phyloP scores from a whole-genome alignment of 2,113 vertebrate genomes.

The Ophthalmolycus amberensis region DNA sequence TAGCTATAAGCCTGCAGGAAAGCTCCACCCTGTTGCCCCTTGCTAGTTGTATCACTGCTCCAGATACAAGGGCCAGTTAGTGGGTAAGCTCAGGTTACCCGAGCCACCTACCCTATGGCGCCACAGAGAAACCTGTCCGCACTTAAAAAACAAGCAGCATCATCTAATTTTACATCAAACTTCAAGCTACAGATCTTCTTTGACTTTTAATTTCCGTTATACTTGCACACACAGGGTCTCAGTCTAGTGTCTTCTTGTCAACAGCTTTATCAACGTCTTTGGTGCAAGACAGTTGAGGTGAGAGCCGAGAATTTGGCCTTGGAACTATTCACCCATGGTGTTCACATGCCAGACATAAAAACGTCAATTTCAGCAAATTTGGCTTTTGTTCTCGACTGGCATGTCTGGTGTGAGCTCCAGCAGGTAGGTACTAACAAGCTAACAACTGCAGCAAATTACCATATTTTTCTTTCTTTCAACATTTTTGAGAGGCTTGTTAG shows the following conservation, averaged over 20 bases:
- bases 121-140: conserved; percentile 68
- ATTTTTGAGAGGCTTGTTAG: conserved; percentile 67
- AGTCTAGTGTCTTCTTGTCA: conserved; percentile 30
- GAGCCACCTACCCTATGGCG: conserved; percentile 53
- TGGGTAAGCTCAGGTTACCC: conserved; percentile 75
- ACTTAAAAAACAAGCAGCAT: conserved; percentile 80
- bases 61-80: conserved; percentile 71
- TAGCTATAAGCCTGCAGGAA: conserved; percentile 34
- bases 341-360: conserved; percentile 52
- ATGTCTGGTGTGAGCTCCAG: conserved; percentile 60
- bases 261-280: conserved; percentile 17
- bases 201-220: conserved; percentile 18
- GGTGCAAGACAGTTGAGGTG: conserved; percentile 22
- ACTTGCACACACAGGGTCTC: background rate
- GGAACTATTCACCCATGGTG: conserved; percentile 32
- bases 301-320: conserved; percentile 49
- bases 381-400: conserved; percentile 48
- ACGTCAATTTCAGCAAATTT: conserved; percentile 47
- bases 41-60: conserved; percentile 67
- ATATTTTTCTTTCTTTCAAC: conserved; percentile 70
- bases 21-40: conserved; percentile 57
- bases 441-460: conserved; percentile 72
- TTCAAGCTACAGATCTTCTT: conserved; percentile 39
- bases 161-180: conserved; percentile 75
- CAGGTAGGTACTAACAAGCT: conserved; percentile 72